These are phyloP conservation scores for Resseliella maxima DNA, from an alignment of 2,888 invertebrate genomes.

Conservation along the genomic window DNA sequence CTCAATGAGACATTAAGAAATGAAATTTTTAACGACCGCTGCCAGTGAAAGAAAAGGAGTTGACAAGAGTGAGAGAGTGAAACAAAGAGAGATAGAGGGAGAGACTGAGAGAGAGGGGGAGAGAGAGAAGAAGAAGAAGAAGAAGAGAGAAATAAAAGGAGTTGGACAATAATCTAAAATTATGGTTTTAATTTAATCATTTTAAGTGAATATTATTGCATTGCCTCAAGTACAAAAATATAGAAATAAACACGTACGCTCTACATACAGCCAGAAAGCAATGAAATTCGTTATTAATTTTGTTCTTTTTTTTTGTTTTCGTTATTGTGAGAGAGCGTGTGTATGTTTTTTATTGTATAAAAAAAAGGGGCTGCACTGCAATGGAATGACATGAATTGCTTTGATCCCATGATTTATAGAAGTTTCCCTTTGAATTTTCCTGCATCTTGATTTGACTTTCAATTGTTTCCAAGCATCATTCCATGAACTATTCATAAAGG, in stretches of 20 bases:
- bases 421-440: background rate
- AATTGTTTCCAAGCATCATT: background rate
- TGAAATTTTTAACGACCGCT: slow-evolving; percentile 36
- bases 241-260: slow-evolving; percentile 30
- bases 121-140: too few relatives aligned
- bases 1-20: slow-evolving; percentile 17
- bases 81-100: too few relatives aligned
- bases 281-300: background rate
- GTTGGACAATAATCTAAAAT: slow-evolving; percentile 47
- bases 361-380: background rate
- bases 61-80: too few relatives aligned
- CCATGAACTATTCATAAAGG: too few relatives aligned
- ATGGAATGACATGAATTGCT: background rate
- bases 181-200: slow-evolving; percentile 56
- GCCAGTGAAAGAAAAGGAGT: background rate
- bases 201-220: slow-evolving; percentile 55
- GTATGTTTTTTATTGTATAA: background rate
- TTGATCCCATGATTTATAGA: slow-evolving; percentile 49
- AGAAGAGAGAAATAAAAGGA: too few relatives aligned
- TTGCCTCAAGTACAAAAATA: background rate
- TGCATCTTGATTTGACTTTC: background rate
- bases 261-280: background rate
- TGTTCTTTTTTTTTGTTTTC: background rate
- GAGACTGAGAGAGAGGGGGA: too few relatives aligned
- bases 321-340: background rate